These are phyloP conservation scores for Dipodomys spectabilis DNA, from an alignment of 2,113 vertebrate species.

Conservation along the genomic window DNA sequence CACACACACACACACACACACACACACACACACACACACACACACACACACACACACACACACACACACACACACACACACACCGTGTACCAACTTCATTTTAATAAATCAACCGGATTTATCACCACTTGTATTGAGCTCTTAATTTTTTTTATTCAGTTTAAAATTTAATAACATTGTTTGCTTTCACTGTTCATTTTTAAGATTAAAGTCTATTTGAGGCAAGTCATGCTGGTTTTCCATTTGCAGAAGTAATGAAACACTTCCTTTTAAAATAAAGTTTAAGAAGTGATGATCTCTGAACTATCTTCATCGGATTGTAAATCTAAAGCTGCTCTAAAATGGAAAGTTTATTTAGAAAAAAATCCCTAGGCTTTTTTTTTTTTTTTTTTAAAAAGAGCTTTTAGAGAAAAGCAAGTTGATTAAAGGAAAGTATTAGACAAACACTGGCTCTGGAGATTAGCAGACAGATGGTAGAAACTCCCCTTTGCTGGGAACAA, in stretches of 20 bases:
- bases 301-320: not conserved
- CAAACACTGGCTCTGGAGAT: not conserved
- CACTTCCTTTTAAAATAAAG: slow-evolving; percentile 58
- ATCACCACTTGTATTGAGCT: not conserved
- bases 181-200: slow-evolving; percentile 67
- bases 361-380: not conserved
- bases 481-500: not conserved
- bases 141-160: slow-evolving; percentile 67
- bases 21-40: too few relatives aligned
- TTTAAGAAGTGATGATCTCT: slow-evolving; percentile 18
- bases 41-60: too few relatives aligned
- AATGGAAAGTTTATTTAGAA: slow-evolving; percentile 12
- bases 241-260: slow-evolving; percentile 42
- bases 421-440: not conserved
- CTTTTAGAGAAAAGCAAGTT: slow-evolving; percentile 8
- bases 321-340: slow-evolving; percentile 50
- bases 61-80: not conserved
- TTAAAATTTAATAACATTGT: slow-evolving; percentile 62
- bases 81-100: not conserved
- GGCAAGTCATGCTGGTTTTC: slow-evolving; percentile 53
- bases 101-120: slow-evolving; percentile 44
- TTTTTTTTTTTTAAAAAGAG: not conserved
- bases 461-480: not conserved
- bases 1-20: too few relatives aligned
- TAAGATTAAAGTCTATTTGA: slow-evolving; percentile 64